phyloP scores from a whole-genome alignment of 1,140 invertebrate species.

The Pomacea maculata region DNA sequence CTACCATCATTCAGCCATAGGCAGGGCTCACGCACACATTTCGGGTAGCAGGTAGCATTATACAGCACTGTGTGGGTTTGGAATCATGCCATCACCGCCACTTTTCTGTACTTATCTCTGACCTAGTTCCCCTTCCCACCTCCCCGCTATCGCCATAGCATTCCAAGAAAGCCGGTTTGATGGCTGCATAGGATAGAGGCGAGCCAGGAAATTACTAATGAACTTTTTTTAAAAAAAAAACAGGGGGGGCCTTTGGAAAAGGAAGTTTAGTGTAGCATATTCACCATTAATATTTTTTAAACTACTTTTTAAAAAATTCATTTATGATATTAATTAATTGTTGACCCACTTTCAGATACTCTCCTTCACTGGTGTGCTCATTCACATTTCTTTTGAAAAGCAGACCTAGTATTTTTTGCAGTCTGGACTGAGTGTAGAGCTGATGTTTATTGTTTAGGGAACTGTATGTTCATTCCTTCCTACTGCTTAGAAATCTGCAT shows the following conservation, averaged over 20 bases:
- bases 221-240: neutral
- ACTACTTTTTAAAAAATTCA: neutral
- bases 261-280: neutral
- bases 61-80: conserved; percentile 8
- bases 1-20: no score
- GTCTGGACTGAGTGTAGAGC: neutral
- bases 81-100: conserved; percentile 33
- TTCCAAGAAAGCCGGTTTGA: neutral
- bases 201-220: neutral
- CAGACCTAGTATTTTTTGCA: neutral
- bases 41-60: neutral
- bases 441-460: neutral
- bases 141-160: neutral
- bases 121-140: no score
- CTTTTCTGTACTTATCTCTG: conserved; percentile 11
- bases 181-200: neutral
- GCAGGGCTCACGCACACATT: no score
- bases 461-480: neutral
- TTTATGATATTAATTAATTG: neutral
- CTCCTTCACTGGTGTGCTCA: neutral
- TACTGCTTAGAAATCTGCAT: neutral
- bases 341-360: neutral
- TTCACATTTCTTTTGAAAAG: neutral
- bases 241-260: neutral
- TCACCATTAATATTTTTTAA: neutral